Percentiles rank a stretch among this genome's conserved stretches.
Evolutionary conservation across 1,140 invertebrate species (phyloP).

Genomic region (Carcinoscorpius rotundicauda): DNA sequence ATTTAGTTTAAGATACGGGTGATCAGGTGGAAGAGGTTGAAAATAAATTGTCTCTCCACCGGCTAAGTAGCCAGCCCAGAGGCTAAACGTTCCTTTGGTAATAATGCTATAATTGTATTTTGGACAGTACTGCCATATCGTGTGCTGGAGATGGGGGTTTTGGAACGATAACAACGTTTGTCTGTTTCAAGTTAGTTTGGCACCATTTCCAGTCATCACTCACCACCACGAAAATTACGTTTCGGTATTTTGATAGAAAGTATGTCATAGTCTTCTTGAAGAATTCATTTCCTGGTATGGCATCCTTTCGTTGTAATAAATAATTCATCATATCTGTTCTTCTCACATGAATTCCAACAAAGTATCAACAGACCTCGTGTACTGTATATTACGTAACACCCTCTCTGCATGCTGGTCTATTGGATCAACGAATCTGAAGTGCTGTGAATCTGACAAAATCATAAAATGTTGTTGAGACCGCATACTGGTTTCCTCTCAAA

Average conservation of each 20-base stretch:
- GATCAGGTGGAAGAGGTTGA: constrained; percentile 8
- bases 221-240: constrained; percentile 28
- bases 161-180: constrained; percentile 20
- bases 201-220: constrained; percentile 51
- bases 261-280: no score
- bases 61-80: constrained; percentile 32
- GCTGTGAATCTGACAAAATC: background rate
- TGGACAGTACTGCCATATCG: constrained; percentile 30
- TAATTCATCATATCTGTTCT: no score
- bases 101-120: constrained; percentile 31
- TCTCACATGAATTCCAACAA: constrained; percentile 31
- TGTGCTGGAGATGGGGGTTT: constrained; percentile 18
- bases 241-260: no score
- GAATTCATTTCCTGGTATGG: no score
- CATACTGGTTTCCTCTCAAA: background rate
- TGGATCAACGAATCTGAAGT: background rate
- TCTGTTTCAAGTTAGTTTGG: constrained; percentile 27
- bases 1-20: no score
- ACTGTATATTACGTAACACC: background rate
- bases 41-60: constrained; percentile 30
- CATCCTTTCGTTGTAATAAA: no score
- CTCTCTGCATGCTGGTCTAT: background rate
- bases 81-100: constrained; percentile 31
- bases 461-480: background rate
- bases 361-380: background rate